phyloP scores from a whole-genome alignment of 2,113 vertebrate genomes.

The Panthera leo region DNA sequence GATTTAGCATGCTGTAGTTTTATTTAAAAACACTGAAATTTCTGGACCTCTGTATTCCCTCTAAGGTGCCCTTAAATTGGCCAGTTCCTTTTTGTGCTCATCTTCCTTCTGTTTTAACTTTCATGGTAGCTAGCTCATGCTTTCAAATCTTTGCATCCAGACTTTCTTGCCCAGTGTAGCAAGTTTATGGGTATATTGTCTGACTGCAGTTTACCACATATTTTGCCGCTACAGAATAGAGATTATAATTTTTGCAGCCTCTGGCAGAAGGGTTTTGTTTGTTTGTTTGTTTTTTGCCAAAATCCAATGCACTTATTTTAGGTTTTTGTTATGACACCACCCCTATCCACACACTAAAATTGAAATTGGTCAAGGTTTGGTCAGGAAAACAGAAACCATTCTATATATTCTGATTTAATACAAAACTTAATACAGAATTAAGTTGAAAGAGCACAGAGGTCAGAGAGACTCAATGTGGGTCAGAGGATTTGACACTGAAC shows the following conservation, averaged over 20 bases:
- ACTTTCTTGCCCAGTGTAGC: background rate
- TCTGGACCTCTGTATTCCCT: background rate
- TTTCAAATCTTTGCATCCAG: background rate
- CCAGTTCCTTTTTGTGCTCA: background rate
- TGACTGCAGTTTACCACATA: background rate
- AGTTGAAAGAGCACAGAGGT: background rate
- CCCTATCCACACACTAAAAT: background rate
- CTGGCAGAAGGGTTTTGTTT: background rate
- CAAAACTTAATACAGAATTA: background rate
- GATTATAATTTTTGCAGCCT: background rate
- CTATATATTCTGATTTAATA: background rate
- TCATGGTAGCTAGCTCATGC: background rate
- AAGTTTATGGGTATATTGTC: background rate
- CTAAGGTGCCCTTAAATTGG: background rate
- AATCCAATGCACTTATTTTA: background rate
- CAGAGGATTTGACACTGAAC: background rate
- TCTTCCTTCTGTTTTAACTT: background rate
- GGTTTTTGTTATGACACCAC: background rate
- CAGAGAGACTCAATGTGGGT: background rate
- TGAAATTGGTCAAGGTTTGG: background rate
- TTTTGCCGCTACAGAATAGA: background rate
- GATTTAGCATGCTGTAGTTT: background rate
- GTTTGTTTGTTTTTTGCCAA: background rate
- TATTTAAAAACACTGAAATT: background rate
- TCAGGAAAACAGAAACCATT: background rate